These are phyloP conservation scores for Allygus modestus DNA, from an alignment of 2,888 invertebrate genomes.

Conservation along the genomic window DNA sequence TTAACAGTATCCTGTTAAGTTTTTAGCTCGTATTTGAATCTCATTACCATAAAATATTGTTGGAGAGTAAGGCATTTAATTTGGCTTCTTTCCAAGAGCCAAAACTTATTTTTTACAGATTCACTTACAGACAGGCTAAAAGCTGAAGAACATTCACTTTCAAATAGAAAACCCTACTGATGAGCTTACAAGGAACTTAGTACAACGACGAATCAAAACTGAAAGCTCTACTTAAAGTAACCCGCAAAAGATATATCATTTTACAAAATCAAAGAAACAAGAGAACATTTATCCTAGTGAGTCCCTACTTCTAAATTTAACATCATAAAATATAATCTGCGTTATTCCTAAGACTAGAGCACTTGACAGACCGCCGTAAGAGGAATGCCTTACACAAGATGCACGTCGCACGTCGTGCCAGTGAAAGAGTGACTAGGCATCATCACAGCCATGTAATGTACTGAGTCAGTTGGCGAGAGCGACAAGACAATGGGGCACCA, in stretches of 20 bases:
- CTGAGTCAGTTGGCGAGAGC: not conserved
- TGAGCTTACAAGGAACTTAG: not conserved
- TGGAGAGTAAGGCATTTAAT: slow-evolving; percentile 10
- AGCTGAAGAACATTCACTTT: not conserved
- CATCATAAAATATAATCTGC: slow-evolving; percentile 54
- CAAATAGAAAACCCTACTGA: not conserved
- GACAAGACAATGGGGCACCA: not conserved
- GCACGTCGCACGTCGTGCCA: not conserved
- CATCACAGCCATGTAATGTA: slow-evolving; percentile 40
- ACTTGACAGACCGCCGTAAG: not conserved
- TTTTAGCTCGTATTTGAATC: not conserved
- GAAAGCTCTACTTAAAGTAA: not conserved
- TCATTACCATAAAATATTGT: slow-evolving; percentile 1
- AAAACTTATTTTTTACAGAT: not conserved
- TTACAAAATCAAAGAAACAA: not conserved
- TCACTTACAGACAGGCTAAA: not conserved
- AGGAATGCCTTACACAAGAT: slow-evolving; percentile 25
- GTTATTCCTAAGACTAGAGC: slow-evolving; percentile 43
- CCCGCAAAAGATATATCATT: not conserved
- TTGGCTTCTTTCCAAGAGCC: not conserved
- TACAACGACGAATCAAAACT: not conserved
- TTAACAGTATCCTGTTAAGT: too few relatives aligned
- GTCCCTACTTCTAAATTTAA: slow-evolving; percentile 26
- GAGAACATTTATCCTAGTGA: slow-evolving; percentile 6
- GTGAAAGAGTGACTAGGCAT: slow-evolving; percentile 29